Evolutionary conservation across 64 coral and sea anemone genomes (phyloP).

Genomic region (Actinia equina): DNA sequence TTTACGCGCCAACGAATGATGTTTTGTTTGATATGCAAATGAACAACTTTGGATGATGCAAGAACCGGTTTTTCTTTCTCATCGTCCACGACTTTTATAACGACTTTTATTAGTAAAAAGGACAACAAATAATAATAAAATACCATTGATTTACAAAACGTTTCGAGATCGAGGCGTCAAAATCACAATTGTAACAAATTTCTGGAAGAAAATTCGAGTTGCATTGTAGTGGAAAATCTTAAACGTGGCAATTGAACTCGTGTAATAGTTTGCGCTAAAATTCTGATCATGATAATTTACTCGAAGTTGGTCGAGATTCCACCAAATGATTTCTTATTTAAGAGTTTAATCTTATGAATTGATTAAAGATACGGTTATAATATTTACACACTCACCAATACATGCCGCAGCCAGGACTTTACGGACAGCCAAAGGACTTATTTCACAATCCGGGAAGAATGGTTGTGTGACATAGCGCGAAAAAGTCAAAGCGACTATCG

Average conservation of each 20-base stretch:
- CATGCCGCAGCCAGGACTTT: slow-evolving; percentile 78
- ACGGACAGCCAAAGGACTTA: slow-evolving; percentile 71
- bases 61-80: background rate
- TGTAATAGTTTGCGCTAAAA: background rate
- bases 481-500: slow-evolving; percentile 74
- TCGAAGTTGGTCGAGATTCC: background rate
- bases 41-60: background rate
- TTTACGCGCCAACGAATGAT: background rate
- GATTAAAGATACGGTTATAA: too few species aligned
- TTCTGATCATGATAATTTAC: background rate
- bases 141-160: background rate
- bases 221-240: too few species aligned
- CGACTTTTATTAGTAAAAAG: background rate
- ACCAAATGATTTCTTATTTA: background rate
- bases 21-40: background rate
- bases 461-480: slow-evolving; percentile 88
- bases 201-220: background rate
- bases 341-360: background rate
- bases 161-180: background rate
- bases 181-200: background rate
- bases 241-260: too few species aligned
- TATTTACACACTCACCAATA: slow-evolving; percentile 53
- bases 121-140: too few species aligned
- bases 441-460: slow-evolving; percentile 88
- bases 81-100: background rate